A percentile compares a stretch with the other conserved stretches of the same genome.
These are phyloP conservation scores for Phoxinus phoxinus DNA, from an alignment of 2,113 vertebrate genomes.

Conservation along the genomic window DNA sequence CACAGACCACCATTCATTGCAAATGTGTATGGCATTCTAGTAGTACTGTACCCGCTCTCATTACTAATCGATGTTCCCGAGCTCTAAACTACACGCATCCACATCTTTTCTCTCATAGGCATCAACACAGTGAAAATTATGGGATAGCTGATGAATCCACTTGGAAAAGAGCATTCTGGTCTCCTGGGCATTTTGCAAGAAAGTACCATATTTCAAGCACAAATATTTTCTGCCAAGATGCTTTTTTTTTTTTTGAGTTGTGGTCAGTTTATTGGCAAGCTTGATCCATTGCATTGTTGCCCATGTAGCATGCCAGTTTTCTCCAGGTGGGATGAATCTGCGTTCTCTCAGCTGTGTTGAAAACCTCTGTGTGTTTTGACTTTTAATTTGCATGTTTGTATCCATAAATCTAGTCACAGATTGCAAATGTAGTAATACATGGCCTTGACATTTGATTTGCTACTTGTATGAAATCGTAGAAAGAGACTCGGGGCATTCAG, in stretches of 20 bases:
- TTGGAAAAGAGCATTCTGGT: constrained; percentile 44
- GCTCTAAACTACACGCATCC: constrained; percentile 1
- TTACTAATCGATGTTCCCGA: not conserved
- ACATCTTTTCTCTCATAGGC: not conserved
- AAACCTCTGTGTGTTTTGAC: not conserved
- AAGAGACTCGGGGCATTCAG: not conserved
- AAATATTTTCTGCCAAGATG: not conserved
- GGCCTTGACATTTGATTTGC: constrained; percentile 50
- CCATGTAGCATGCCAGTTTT: not conserved
- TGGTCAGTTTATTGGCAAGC: constrained; percentile 30
- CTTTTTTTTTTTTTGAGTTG: constrained; percentile 45
- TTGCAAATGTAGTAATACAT: constrained; percentile 17
- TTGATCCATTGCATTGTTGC: constrained; percentile 13
- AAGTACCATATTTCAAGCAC: constrained; percentile 17
- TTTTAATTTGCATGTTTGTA: constrained; percentile 45
- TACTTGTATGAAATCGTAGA: constrained; percentile 41
- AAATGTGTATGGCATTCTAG: constrained; percentile 13
- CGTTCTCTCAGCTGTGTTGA: not conserved
- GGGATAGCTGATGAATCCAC: constrained; percentile 51
- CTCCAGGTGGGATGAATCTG: not conserved
- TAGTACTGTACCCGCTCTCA: constrained; percentile 8
- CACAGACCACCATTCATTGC: constrained; percentile 38
- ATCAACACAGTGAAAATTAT: constrained; percentile 58
- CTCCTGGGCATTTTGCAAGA: constrained; percentile 12
- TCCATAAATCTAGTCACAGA: constrained; percentile 26